A percentile compares a stretch with the other conserved stretches of the same genome.
These are phyloP conservation scores for Latrodectus geometricus DNA, from an alignment of 1,140 invertebrate species.

Conservation along the genomic window DNA sequence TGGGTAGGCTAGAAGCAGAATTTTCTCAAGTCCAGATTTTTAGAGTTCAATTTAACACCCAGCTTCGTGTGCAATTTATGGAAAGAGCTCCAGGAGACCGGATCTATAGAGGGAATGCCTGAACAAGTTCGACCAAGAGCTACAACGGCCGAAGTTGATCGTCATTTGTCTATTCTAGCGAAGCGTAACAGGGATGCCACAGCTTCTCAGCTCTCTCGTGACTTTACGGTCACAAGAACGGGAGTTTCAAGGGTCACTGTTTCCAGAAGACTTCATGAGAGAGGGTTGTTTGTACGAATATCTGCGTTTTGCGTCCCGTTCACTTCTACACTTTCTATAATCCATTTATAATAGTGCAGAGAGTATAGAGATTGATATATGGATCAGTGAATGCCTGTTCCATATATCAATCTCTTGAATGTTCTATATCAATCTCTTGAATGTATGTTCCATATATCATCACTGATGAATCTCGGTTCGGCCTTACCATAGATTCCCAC, in stretches of 20 bases:
- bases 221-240: background rate
- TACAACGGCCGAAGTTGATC: background rate
- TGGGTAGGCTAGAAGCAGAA: too few species aligned
- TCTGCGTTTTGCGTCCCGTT: background rate
- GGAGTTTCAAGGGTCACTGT: background rate
- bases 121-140: too few species aligned
- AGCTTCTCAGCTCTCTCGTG: background rate
- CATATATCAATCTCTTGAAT: too few species aligned
- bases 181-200: too few species aligned
- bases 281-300: background rate
- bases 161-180: too few species aligned
- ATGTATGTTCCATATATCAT: too few species aligned
- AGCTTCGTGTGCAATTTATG: too few species aligned
- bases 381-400: background rate
- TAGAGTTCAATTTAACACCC: too few species aligned
- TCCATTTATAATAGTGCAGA: background rate
- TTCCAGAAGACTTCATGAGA: background rate
- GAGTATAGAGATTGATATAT: background rate
- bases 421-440: too few species aligned
- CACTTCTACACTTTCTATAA: background rate
- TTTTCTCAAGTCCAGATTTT: too few species aligned
- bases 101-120: too few species aligned
- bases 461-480: background rate
- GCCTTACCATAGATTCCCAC: background rate
- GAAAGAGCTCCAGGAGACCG: too few species aligned